Evolutionary conservation across 2,797 vertebrate genomes (phyloP).

Genomic region (Sebastolobus altivelis): DNA sequence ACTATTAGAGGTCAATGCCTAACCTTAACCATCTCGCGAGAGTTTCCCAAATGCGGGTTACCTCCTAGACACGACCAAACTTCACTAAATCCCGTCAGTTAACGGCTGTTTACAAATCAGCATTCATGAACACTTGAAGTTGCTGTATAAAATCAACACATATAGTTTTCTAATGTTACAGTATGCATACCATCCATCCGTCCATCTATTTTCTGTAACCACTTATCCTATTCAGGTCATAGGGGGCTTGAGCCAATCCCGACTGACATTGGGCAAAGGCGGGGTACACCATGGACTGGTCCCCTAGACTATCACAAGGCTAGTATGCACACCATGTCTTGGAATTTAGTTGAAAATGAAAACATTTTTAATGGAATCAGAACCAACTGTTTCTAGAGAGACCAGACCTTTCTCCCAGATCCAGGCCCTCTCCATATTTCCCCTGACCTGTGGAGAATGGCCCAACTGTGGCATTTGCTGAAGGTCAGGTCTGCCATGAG

Average conservation of each 20-base stretch:
- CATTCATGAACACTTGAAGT: background rate
- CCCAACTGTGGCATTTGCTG: slow-evolving; percentile 69
- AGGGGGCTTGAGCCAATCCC: too few relatives aligned
- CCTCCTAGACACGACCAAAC: too few relatives aligned
- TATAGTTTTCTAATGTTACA: background rate
- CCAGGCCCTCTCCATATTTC: slow-evolving; percentile 68
- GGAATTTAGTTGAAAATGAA: slow-evolving; percentile 14
- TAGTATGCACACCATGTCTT: background rate
- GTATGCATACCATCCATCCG: background rate
- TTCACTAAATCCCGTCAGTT: too few relatives aligned
- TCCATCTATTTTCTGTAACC: too few relatives aligned
- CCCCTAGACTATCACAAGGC: too few relatives aligned
- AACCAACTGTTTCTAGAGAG: slow-evolving; percentile 54
- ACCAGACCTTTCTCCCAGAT: slow-evolving; percentile 51
- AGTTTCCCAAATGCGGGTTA: too few relatives aligned
- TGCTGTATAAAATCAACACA: background rate
- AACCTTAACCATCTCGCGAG: too few relatives aligned
- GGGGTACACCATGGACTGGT: too few relatives aligned
- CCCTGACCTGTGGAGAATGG: slow-evolving; percentile 77
- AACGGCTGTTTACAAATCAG: too few relatives aligned
- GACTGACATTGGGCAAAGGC: too few relatives aligned
- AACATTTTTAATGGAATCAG: slow-evolving; percentile 41
- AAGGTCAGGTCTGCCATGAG: slow-evolving; percentile 78
- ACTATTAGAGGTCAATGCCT: too few relatives aligned
- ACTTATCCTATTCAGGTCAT: too few relatives aligned